Percentiles rank a stretch among this genome's conserved stretches.
Conservation (phyloP, 2,888 invertebrate species). For the Chloroclystis v-ata region DNA sequence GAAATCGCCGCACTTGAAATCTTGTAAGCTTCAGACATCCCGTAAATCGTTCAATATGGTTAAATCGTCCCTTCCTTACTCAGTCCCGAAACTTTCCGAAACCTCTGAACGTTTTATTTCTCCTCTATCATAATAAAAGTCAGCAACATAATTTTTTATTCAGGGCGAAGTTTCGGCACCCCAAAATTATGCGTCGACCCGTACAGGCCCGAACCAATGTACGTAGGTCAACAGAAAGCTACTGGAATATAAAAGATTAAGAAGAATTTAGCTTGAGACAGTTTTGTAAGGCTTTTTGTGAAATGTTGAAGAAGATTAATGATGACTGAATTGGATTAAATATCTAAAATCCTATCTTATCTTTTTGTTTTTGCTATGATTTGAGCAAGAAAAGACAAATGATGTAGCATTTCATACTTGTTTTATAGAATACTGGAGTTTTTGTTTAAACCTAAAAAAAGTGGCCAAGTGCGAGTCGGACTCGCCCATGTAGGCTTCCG, state of each 20-base stretch:
- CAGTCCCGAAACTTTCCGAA: neutral
- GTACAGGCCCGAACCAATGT: slow-evolving; percentile 5
- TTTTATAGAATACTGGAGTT: too few relatives aligned
- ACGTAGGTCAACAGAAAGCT: slow-evolving; percentile 14
- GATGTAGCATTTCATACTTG: neutral
- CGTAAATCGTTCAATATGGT: too few relatives aligned
- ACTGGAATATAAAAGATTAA: slow-evolving; percentile 4
- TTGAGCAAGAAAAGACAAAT: too few relatives aligned
- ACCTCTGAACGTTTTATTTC: neutral
- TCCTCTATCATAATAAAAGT: slow-evolving; percentile 17
- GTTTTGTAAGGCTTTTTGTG: slow-evolving; percentile 1
- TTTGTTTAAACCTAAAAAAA: too few relatives aligned
- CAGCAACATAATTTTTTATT: slow-evolving; percentile 17
- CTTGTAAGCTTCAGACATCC: too few relatives aligned
- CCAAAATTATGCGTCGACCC: slow-evolving; percentile 22
- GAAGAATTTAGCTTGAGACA: slow-evolving; percentile 7
- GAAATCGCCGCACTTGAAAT: too few relatives aligned
- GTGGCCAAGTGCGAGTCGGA: too few relatives aligned
- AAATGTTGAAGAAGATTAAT: neutral
- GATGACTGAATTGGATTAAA: neutral
- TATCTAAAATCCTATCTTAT: too few relatives aligned
- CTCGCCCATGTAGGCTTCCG: too few relatives aligned
- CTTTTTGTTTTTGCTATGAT: too few relatives aligned
- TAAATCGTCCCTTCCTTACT: too few relatives aligned
- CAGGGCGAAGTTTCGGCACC: slow-evolving; percentile 20